These are phyloP conservation scores for Urosaurus nigricauda DNA, from an alignment of 2,797 vertebrate species.

Conservation along the genomic window DNA sequence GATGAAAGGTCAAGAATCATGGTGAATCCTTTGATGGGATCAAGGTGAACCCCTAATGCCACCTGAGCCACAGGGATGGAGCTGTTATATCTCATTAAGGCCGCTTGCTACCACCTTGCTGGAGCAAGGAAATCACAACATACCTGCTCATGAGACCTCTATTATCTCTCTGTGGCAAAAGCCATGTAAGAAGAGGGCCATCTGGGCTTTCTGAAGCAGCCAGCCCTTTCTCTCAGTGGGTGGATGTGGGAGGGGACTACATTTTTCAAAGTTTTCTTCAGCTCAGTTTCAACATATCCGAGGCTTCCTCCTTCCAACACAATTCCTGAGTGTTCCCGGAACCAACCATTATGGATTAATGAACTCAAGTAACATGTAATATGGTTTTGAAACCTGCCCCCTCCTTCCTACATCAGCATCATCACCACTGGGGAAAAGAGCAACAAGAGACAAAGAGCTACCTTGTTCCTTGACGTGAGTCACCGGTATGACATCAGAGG, in stretches of 20 bases:
- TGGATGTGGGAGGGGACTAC: background rate
- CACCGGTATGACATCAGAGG: constrained; percentile 62
- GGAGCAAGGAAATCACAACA: background rate
- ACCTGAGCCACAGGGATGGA: too few species aligned
- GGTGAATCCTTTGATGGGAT: too few species aligned
- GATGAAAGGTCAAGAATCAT: too few species aligned
- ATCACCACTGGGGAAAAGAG: constrained; percentile 43
- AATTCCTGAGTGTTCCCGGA: constrained; percentile 39
- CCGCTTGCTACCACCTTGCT: background rate
- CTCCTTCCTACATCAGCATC: constrained; percentile 36
- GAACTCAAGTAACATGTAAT: constrained; percentile 44
- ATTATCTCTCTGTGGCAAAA: background rate
- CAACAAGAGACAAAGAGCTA: constrained; percentile 39
- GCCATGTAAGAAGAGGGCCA: background rate
- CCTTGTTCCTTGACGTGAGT: constrained; percentile 55
- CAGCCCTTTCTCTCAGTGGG: background rate
- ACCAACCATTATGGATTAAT: constrained; percentile 37
- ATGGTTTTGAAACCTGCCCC: constrained; percentile 29
- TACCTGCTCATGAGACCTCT: background rate
- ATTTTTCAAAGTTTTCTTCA: constrained; percentile 2
- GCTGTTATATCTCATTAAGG: too few species aligned
- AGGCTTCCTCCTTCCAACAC: constrained; percentile 22
- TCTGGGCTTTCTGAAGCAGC: background rate
- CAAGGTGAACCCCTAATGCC: too few species aligned
- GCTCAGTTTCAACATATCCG: constrained; percentile 29